Evolutionary conservation across 2,888 invertebrate genomes (phyloP), one percentile per base, ranked within the genome.

Genomic region (Empis stercorea): DNA sequence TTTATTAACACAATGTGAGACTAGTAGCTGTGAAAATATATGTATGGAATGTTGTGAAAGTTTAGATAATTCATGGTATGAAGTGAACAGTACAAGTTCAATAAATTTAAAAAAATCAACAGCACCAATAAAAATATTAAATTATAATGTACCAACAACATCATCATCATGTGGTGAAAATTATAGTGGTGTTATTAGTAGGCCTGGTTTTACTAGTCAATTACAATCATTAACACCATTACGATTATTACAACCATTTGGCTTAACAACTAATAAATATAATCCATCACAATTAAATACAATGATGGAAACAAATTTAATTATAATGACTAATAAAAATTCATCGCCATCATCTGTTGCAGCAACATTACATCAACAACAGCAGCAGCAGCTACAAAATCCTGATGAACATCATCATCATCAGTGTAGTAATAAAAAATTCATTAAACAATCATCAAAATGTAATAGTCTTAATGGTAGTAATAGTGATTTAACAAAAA

Each of bases 1-100:
- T 48, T 53, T 60, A 15, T 51, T 60, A 47, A 60, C 57, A 39
- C 60, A 60, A 52, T 60, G 60, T 52, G 60, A 60, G 46, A 55
- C 60, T 30, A 59, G 56, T 34, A 60, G 60, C 48, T 60, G 59
- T 52, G 60, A 60, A 49, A 59, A 60, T 51, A 58, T 59, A 44
- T 59, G 57, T 43, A 52, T 57, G 51, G 57, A 58, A 48, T 58
- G 58, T 51, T 59, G 57, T 47, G 57, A 56, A 47, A 59, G 59
- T 54, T 47, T 59, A 36, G 58, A 56, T 16, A 56, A 56, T 50
- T 56, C 55, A 11, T 51, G 48, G 38, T 54, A 51, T 45, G 55
- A 54, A 45, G 53, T 52, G 34, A 51, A 54, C 38, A 45, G 53
- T 42, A 40, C 43, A n/a, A 40, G 30, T 30, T 44, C 40, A 15